phyloP scores from a whole-genome alignment of 2,888 invertebrate species.

The Diloba caeruleocephala region DNA sequence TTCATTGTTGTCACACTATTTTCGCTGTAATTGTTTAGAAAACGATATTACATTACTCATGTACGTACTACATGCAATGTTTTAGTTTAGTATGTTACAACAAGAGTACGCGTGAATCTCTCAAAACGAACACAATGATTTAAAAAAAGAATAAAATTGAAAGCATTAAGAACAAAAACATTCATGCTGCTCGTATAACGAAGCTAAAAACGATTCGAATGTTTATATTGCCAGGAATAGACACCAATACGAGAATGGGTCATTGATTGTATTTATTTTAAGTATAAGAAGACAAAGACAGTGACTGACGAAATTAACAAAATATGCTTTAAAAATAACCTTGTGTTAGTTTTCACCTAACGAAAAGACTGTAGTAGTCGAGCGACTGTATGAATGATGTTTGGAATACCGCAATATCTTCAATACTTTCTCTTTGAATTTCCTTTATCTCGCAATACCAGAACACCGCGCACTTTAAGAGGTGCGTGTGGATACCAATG shows the following conservation, averaged over 20 bases:
- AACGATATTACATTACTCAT: conserved; percentile 8
- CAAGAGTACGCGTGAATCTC: too few relatives aligned
- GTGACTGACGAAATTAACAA: too few relatives aligned
- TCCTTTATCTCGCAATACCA: conserved; percentile 6
- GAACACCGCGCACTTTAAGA: background rate
- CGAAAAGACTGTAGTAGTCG: background rate
- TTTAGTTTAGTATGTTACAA: background rate
- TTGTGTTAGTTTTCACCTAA: too few relatives aligned
- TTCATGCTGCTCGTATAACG: background rate
- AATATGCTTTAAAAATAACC: too few relatives aligned
- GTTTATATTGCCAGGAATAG: conserved; percentile 10
- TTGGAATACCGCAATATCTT: conserved; percentile 18
- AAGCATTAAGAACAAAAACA: too few relatives aligned
- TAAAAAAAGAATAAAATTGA: too few relatives aligned
- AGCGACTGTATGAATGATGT: conserved; percentile 3
- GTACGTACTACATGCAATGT: background rate
- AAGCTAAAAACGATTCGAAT: conserved; percentile 1
- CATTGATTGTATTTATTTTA: background rate
- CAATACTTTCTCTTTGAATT: conserved; percentile 29
- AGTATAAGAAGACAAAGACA: background rate
- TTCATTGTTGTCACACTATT: conserved; percentile 43
- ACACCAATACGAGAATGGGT: background rate
- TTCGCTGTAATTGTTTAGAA: conserved; percentile 4
- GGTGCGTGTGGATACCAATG: background rate
- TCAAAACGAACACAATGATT: too few relatives aligned